Base-by-base conservation (phyloP, 2,113 vertebrate genomes). In the Gallinago undulata region DNA sequence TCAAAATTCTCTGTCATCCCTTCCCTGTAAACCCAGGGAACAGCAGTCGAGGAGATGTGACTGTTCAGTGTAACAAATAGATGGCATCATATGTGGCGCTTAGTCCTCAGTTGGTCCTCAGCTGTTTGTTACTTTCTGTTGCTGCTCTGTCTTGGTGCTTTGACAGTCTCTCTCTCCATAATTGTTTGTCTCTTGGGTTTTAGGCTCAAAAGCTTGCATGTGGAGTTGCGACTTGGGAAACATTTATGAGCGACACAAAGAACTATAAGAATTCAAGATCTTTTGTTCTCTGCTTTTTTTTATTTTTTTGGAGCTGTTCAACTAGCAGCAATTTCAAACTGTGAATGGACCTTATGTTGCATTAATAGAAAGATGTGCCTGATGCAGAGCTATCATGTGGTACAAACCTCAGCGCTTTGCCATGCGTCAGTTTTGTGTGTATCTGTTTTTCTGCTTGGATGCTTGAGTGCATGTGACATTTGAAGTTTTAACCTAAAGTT, bases 321-420 rank as follows among this genome's bases (percentile, higher is more conserved):
- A 63, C 35, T 53, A 64, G n/a, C 48, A 94, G 48, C 66, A 91
- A 27, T 94, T 93, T 93, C 45, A 92, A 84, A 94, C 75, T 37
- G 73, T 95, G 93, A 96, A 95, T 91, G 91, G 62, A 93, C 31
- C 41, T 96, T 73, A 66, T 62, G 39, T 89, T 91, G 89, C 74
- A 47, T 96, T 91, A 89, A 85, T 60, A 92, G 76, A 53, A 95
- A 62, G 73, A 62, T 72, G 66, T 39, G 39, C 30, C 73, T 25
- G 51, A 60, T 1, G 1, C 69, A n/a, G 73, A 64, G 51, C 30
- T 64, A 3, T 37, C 0, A 0, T 3, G 23, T 48, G 53, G 18
- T 79, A 33, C 50, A 60, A 66, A 72, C 23, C 67, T 84, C 12
- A 19, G 18, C 24, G 39, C 13, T 19, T 57, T 56, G 30, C 41